Conservation (phyloP, 2,113 vertebrate species). For the Pedionomus torquatus region DNA sequence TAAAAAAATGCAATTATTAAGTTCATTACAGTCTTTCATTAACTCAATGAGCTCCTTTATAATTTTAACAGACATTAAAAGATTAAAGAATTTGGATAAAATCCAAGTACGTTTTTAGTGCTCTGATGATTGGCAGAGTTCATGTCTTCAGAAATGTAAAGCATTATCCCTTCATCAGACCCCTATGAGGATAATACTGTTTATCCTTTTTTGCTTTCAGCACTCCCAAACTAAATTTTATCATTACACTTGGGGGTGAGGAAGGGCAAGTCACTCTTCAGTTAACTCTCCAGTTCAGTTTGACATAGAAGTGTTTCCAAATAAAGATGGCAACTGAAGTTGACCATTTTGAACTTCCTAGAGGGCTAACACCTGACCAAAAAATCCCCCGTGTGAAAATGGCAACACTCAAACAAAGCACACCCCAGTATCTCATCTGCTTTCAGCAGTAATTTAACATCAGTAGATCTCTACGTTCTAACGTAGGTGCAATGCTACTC, state of each 20-base stretch:
- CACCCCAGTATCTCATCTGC: not conserved
- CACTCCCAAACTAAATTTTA: not conserved
- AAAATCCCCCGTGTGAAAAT: not conserved
- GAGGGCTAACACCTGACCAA: slow-evolving; percentile 10
- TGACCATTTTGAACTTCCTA: slow-evolving; percentile 23
- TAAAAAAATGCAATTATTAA: not conserved
- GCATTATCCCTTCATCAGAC: not conserved
- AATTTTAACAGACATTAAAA: slow-evolving; percentile 7
- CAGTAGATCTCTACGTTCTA: not conserved
- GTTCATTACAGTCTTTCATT: slow-evolving; percentile 32
- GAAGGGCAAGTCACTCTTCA: not conserved
- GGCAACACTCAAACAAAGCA: not conserved
- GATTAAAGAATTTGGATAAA: slow-evolving; percentile 16
- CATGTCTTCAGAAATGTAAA: not conserved
- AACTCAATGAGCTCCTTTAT: slow-evolving; percentile 28
- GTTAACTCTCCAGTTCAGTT: not conserved
- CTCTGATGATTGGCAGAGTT: not conserved
- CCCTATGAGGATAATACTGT: not conserved
- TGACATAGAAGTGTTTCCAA: slow-evolving; percentile 17
- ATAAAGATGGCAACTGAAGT: not conserved
- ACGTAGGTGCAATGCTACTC: not conserved
- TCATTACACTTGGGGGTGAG: not conserved
- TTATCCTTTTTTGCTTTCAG: not conserved
- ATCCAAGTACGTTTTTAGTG: not conserved
- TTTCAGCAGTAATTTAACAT: not conserved